phyloP scores from a whole-genome alignment of 2,797 vertebrate genomes.

The Helostoma temminkii region DNA sequence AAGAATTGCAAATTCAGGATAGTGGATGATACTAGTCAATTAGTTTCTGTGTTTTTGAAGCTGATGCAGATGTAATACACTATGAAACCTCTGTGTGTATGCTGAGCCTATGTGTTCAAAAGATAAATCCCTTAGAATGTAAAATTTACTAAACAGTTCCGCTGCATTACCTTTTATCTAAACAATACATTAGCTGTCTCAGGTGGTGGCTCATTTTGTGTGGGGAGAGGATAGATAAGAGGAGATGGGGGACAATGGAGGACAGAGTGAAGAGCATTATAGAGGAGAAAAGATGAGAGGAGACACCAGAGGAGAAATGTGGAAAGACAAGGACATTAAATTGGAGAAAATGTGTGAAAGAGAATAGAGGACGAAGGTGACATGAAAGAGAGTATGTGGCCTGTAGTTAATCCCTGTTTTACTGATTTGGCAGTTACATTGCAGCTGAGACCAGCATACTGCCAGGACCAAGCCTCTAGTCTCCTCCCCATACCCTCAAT shows the following conservation, averaged over 20 bases:
- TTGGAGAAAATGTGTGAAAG: constrained; percentile 29
- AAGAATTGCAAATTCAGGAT: constrained; percentile 48
- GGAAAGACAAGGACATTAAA: constrained; percentile 59
- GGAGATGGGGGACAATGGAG: constrained; percentile 48
- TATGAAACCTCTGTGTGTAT: constrained; percentile 6
- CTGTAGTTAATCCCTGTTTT: constrained; percentile 70
- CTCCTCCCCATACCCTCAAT: constrained; percentile 46
- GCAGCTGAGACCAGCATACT: constrained; percentile 58
- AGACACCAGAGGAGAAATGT: constrained; percentile 59
- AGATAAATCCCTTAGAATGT: constrained; percentile 1
- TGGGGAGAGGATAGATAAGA: constrained; percentile 38
- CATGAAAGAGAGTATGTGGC: constrained; percentile 45
- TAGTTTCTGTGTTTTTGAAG: constrained; percentile 33
- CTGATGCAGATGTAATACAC: constrained; percentile 21
- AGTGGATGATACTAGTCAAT: constrained; percentile 49
- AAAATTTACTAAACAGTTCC: constrained; percentile 8
- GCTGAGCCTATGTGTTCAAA: constrained; percentile 10
- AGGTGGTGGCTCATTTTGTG: constrained; percentile 48
- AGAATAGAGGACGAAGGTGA: constrained; percentile 48
- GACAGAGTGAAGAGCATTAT: constrained; percentile 63
- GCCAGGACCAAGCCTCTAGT: constrained; percentile 45
- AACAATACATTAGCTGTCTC: constrained; percentile 16
- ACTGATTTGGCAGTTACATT: constrained; percentile 62
- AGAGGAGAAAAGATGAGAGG: constrained; percentile 51
- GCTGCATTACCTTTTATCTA: neutral